These are phyloP conservation scores for Cyprinodon variegatus DNA, from an alignment of 2,113 vertebrate genomes.

Conservation along the genomic window DNA sequence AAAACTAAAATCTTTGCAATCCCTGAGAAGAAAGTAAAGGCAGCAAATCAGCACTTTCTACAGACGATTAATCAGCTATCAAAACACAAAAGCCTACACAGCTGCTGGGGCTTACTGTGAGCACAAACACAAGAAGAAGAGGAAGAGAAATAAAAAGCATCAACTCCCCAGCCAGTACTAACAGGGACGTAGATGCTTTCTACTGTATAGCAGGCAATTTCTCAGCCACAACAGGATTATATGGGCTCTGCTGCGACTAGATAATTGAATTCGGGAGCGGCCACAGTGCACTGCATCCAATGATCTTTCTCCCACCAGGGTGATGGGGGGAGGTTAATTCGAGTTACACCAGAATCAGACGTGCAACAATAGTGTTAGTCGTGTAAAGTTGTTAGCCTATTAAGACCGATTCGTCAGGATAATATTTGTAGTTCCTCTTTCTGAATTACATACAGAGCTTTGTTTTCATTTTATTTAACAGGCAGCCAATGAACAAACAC, in stretches of 20 bases:
- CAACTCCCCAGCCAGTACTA: constrained; percentile 48
- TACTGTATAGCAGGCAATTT: constrained; percentile 60
- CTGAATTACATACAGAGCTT: background rate
- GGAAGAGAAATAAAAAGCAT: background rate
- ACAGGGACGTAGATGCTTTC: constrained; percentile 54
- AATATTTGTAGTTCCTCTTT: constrained; percentile 27
- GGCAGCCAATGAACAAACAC: background rate
- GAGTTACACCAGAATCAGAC: constrained; percentile 46
- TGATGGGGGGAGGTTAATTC: constrained; percentile 58
- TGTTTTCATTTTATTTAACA: background rate
- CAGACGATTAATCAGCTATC: constrained; percentile 7
- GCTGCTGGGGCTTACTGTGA: constrained; percentile 4
- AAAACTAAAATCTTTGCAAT: background rate
- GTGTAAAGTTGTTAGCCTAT: constrained; percentile 47
- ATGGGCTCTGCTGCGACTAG: constrained; percentile 66
- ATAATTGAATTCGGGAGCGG: constrained; percentile 71
- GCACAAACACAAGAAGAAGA: background rate
- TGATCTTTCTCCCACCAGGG: constrained; percentile 65
- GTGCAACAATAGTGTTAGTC: constrained; percentile 51
- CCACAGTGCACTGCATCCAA: constrained; percentile 65
- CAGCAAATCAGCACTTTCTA: background rate
- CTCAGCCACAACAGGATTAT: constrained; percentile 71
- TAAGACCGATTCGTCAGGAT: constrained; percentile 37
- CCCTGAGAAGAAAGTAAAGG: constrained; percentile 5
- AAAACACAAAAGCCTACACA: constrained; percentile 1